phyloP scores from a whole-genome alignment of 2,797 vertebrate genomes.

The Nyctibius grandis region DNA sequence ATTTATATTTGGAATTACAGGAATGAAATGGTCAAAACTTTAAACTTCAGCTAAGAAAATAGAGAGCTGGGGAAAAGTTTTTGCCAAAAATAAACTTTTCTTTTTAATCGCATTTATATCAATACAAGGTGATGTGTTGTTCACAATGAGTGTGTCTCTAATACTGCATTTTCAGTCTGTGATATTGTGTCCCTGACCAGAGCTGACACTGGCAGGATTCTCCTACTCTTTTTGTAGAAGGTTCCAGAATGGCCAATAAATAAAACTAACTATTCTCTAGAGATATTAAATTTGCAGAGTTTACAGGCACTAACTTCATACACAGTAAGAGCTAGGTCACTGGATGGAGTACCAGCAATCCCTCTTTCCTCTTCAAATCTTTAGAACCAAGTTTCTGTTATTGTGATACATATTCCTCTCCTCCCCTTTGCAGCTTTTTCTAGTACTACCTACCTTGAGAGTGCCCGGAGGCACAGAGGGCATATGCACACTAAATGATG shows the following conservation, averaged over 20 bases:
- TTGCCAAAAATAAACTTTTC: neutral
- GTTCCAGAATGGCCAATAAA: neutral
- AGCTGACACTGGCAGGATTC: neutral
- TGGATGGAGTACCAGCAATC: neutral
- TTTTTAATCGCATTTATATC: neutral
- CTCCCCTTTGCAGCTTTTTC: neutral
- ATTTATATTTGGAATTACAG: neutral
- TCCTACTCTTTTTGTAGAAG: neutral
- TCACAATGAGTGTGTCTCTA: neutral
- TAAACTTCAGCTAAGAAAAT: neutral
- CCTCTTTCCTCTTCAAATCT: neutral
- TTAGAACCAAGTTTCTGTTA: neutral
- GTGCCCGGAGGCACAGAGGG: neutral
- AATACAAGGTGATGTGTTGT: neutral
- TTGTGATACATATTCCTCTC: neutral
- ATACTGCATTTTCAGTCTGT: neutral
- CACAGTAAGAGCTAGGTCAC: neutral
- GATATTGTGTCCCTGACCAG: neutral
- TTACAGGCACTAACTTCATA: neutral
- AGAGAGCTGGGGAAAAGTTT: neutral
- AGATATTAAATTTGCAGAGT: neutral
- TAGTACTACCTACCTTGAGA: neutral
- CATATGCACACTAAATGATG: neutral
- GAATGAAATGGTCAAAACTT: neutral
- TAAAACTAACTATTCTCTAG: neutral